Percentiles rank a stretch among this genome's conserved stretches.
These are phyloP conservation scores for Liparis tanakae DNA, from an alignment of 2,797 vertebrate genomes.

Conservation along the genomic window DNA sequence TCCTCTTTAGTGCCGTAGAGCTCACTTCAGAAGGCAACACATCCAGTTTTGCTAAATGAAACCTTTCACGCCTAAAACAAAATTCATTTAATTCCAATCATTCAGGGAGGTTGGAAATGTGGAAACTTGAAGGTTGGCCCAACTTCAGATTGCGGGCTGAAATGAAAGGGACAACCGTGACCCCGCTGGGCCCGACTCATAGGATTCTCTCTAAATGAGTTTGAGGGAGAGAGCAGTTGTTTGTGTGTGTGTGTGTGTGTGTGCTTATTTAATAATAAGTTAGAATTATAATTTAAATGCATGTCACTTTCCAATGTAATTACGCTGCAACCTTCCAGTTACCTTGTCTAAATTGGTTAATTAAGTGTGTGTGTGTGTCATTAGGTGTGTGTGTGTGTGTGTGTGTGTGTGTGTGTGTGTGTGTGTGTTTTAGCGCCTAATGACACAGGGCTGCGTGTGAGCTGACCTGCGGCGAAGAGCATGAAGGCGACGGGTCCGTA, in stretches of 20 bases:
- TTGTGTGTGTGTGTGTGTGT: neutral
- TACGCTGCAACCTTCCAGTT: slow-evolving; percentile 54
- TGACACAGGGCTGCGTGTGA: slow-evolving; percentile 15
- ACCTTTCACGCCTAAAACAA: slow-evolving; percentile 23
- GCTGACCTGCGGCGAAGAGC: slow-evolving; percentile 96
- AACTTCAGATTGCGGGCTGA: slow-evolving; percentile 36
- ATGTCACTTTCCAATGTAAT: slow-evolving; percentile 59
- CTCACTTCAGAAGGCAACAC: slow-evolving; percentile 13
- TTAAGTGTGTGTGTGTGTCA: slow-evolving; percentile 37
- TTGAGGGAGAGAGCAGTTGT: slow-evolving; percentile 25
- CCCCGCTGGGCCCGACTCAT: slow-evolving; percentile 22
- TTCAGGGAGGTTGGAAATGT: slow-evolving; percentile 32
- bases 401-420: slow-evolving; percentile 24
- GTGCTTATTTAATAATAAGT: slow-evolving; percentile 33
- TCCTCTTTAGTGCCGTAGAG: neutral
- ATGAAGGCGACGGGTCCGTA: slow-evolving; percentile 96
- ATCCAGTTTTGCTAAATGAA: slow-evolving; percentile 37
- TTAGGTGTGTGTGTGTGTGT: slow-evolving; percentile 20
- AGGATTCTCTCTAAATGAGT: slow-evolving; percentile 54
- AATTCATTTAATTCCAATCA: slow-evolving; percentile 27
- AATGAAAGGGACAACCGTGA: slow-evolving; percentile 63
- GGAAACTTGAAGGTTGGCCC: slow-evolving; percentile 51
- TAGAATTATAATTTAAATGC: slow-evolving; percentile 60
- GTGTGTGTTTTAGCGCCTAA: slow-evolving; percentile 29
- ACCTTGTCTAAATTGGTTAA: slow-evolving; percentile 62